phyloP scores from a whole-genome alignment of 2,888 invertebrate genomes.

The Drosophila austrosaltans region DNA sequence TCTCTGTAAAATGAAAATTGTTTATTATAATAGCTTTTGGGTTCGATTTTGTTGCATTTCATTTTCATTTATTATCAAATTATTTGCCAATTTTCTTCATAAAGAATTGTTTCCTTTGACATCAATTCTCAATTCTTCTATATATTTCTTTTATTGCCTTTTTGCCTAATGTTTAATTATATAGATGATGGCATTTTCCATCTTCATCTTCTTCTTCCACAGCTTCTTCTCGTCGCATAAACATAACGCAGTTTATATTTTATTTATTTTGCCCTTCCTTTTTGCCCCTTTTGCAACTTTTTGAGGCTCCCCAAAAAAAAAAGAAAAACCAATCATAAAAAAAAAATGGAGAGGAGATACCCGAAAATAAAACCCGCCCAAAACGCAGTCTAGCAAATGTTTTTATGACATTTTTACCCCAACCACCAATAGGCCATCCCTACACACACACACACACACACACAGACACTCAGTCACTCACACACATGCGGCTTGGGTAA shows the following conservation, averaged over 20 bases:
- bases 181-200: constrained; percentile 56
- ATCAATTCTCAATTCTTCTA: constrained; percentile 1
- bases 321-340: constrained; percentile 73
- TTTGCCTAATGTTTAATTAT: constrained; percentile 71
- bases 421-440: constrained; percentile 22
- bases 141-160: constrained; percentile 14
- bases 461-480: constrained; percentile 29
- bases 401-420: constrained; percentile 58
- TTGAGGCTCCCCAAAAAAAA: neutral
- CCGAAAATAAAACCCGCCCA: constrained; percentile 37
- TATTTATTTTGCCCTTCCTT: constrained; percentile 70
- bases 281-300: constrained; percentile 23
- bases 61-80: constrained; percentile 7
- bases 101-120: constrained; percentile 13
- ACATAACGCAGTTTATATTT: constrained; percentile 77
- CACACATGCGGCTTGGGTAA: constrained; percentile 66
- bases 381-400: constrained; percentile 59
- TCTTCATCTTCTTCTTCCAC: constrained; percentile 27
- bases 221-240: constrained; percentile 61
- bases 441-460: constrained; percentile 34
- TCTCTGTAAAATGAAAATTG: neutral
- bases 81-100: constrained; percentile 6
- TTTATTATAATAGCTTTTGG: neutral
- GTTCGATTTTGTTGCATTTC: neutral
- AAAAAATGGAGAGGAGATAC: constrained; percentile 1